A percentile compares a stretch with the other conserved stretches of the same genome.
Evolutionary conservation across 2,888 invertebrate genomes (phyloP).

Genomic region (Anticlea derivata): DNA sequence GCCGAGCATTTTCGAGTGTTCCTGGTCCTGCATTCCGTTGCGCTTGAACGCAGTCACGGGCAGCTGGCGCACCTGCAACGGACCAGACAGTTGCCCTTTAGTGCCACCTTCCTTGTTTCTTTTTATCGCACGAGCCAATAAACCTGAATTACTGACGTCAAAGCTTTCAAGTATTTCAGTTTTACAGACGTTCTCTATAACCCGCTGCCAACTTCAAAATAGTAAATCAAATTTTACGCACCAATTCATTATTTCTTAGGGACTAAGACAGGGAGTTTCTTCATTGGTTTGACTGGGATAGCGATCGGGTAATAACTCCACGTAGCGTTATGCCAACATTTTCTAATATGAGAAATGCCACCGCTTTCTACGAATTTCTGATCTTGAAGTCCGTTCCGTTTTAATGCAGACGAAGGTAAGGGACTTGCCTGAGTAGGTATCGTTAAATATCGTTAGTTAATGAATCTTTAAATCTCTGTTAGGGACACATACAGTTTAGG

Average conservation of each 20-base stretch:
- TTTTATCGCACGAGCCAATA: conserved; percentile 18
- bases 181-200: conserved; percentile 9
- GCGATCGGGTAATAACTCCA: conserved; percentile 59
- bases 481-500: not conserved
- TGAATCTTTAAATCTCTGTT: conserved; percentile 7
- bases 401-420: conserved; percentile 70
- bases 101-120: conserved; percentile 33
- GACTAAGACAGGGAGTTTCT: conserved; percentile 60
- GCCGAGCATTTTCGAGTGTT: conserved; percentile 67
- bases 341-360: conserved; percentile 67
- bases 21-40: conserved; percentile 78
- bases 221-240: conserved; percentile 47
- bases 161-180: conserved; percentile 13
- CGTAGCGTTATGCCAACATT: conserved; percentile 60
- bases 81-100: conserved; percentile 61
- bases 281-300: conserved; percentile 62
- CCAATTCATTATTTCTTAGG: conserved; percentile 56
- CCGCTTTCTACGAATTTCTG: conserved; percentile 66
- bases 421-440: conserved; percentile 62
- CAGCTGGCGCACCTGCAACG: conserved; percentile 72
- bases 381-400: conserved; percentile 74
- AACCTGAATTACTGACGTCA: conserved; percentile 12
- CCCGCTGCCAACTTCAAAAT: conserved; percentile 21
- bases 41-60: conserved; percentile 76
- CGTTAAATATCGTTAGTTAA: conserved; percentile 27